phyloP scores from a whole-genome alignment of 2,113 vertebrate genomes.

The Rhodinocichla rosea region DNA sequence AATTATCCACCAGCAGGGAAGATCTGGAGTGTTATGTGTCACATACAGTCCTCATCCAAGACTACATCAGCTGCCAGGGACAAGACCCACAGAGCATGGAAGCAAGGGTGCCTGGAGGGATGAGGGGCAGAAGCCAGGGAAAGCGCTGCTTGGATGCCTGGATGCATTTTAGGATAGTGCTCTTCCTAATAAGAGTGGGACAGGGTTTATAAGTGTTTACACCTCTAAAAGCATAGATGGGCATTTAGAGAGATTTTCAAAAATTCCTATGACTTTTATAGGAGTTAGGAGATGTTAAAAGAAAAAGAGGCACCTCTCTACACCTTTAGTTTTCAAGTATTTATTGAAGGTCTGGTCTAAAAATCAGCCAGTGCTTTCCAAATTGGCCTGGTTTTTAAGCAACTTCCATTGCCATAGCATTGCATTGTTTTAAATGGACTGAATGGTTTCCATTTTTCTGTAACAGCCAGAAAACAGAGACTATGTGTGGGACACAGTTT shows the following conservation, averaged over 20 bases:
- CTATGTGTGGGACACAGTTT: neutral
- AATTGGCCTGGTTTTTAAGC: neutral
- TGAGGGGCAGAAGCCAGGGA: neutral
- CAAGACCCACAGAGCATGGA: neutral
- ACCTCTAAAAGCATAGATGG: neutral
- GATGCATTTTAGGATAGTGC: neutral
- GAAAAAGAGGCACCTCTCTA: neutral
- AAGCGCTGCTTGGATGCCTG: neutral
- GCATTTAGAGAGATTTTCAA: neutral
- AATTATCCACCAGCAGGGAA: conserved; percentile 4
- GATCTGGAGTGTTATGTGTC: neutral
- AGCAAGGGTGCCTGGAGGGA: neutral
- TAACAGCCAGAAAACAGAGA: neutral
- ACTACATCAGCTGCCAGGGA: neutral
- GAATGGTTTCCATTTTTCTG: neutral
- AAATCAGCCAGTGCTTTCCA: neutral
- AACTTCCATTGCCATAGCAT: neutral
- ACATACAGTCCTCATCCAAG: neutral
- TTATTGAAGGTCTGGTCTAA: neutral
- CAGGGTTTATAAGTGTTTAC: neutral
- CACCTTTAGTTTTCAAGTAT: neutral
- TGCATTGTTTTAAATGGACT: neutral
- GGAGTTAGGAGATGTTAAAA: neutral
- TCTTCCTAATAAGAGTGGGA: neutral
- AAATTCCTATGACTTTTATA: neutral